A percentile compares a stretch with the other conserved stretches of the same genome.
These are phyloP conservation scores for Hippocampus comes DNA, from an alignment of 2,113 vertebrate genomes.

Conservation along the genomic window DNA sequence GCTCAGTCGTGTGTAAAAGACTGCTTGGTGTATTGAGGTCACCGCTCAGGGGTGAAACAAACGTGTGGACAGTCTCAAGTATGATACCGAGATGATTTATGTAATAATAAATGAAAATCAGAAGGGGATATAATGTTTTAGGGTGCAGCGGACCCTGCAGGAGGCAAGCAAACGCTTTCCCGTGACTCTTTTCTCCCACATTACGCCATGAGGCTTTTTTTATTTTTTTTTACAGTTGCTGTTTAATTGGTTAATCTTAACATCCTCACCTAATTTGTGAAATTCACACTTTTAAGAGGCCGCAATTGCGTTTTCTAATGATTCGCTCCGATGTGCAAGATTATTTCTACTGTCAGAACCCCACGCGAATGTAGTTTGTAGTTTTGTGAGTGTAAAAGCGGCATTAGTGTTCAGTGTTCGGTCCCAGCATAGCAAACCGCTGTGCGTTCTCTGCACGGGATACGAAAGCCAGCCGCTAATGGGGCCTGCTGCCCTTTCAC, in stretches of 20 bases:
- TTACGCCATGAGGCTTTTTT: constrained; percentile 5
- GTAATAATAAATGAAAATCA: constrained; percentile 55
- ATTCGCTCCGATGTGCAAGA: neutral
- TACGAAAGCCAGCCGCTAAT: constrained; percentile 25
- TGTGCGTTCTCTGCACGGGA: neutral
- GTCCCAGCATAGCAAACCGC: neutral
- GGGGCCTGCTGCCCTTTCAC: constrained; percentile 18
- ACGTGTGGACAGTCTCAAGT: constrained; percentile 38
- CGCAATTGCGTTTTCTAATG: constrained; percentile 2
- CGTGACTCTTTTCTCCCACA: constrained; percentile 11
- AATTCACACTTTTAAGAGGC: constrained; percentile 33
- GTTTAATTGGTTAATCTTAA: constrained; percentile 31
- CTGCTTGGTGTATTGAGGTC: constrained; percentile 54
- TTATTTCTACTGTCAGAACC: constrained; percentile 30
- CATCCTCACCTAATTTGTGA: constrained; percentile 35
- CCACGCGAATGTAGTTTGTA: constrained; percentile 11
- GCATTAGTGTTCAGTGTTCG: constrained; percentile 26
- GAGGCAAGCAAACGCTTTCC: constrained; percentile 11
- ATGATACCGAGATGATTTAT: constrained; percentile 55
- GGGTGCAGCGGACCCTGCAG: neutral
- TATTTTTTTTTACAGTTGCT: constrained; percentile 4
- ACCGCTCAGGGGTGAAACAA: constrained; percentile 58
- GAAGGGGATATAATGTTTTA: constrained; percentile 25
- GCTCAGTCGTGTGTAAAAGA: constrained; percentile 40
- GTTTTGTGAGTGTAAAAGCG: constrained; percentile 7